Evolutionary conservation across 1,140 invertebrate genomes (phyloP), one percentile per base, ranked within the genome.

Genomic region (Camponotus vicinus): DNA sequence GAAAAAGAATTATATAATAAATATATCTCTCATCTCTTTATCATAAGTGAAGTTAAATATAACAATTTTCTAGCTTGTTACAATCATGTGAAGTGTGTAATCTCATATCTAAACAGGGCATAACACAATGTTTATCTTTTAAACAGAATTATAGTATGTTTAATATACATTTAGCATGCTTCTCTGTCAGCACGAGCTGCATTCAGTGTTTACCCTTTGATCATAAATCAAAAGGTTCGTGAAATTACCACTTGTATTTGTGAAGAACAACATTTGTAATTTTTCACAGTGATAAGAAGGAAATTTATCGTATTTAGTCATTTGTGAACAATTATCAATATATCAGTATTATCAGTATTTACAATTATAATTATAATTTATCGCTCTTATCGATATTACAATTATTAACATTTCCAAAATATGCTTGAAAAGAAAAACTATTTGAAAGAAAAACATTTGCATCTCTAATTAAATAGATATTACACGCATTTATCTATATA

Each of bases 91-190:
- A 52, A 55, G 13, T 79, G 15, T 13, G 40, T 69, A 69, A 79
- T 79, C 49, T 13, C 18, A 34, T 40, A 27, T 45, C 32, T 18
- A 40, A 69, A 55, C 15, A 37, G 75, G 34, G 34, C 7, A 45
- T 34, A 49, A 78, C 42, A 15, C 61, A 67, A 37, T 79, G 21
- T 79, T 79, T 79, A 52, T 69, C 32, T 55, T 52, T 49, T 34
- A 69, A 55, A 55, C 77, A 69, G 15, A 18, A 69, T 79, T 55
- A n/a, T 55, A 67, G 7, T 21, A 57, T 55, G 42, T 79, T 79
- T 69, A 69, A 79, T 66, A 13, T 55, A 59, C 21, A 45, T 45
- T 55, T 32, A 21, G 8, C 15, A 4, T 55, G 34, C 8, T 55
- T 52, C 21, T 27, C 7, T 45, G 34, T 13, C 49, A 52, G 32